phyloP scores from a whole-genome alignment of 2,888 invertebrate species.

The Conistra vaccinii region DNA sequence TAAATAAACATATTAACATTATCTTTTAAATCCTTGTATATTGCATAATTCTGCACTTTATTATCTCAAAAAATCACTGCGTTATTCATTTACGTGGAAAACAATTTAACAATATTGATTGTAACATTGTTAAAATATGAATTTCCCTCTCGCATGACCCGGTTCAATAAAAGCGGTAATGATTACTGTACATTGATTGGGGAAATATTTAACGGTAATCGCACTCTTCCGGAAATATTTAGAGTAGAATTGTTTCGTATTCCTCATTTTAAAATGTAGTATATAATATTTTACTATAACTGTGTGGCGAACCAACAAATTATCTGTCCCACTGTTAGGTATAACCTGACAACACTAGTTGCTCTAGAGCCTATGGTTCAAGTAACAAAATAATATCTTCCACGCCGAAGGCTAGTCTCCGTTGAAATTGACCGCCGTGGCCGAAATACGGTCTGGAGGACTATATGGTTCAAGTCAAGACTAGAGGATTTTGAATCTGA shows the following conservation, averaged over 20 bases:
- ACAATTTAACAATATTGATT: conserved; percentile 22
- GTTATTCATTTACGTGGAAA: conserved; percentile 3
- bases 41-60: not conserved
- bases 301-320: not conserved
- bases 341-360: no score
- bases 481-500: no score
- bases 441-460: no score
- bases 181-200: conserved; percentile 24
- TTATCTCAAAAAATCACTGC: not conserved
- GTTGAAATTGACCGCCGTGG: no score
- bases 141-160: conserved; percentile 33
- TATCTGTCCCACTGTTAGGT: no score
- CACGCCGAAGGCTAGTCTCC: no score
- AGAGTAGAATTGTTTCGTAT: conserved; percentile 6
- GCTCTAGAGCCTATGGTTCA: no score
- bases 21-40: no score
- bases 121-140: conserved; percentile 32
- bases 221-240: conserved; percentile 25
- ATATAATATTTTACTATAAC: not conserved
- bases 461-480: no score
- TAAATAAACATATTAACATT: not conserved
- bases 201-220: conserved; percentile 29
- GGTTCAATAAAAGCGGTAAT: conserved; percentile 30
- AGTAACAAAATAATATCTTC: no score
- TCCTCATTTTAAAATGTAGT: not conserved